Evolutionary conservation across 30 jellyfish, hydroid and myxozoan genomes (phyloP), one percentile per base, ranked within the genome.

Genomic region (Chrysaora quinquecirrha): DNA sequence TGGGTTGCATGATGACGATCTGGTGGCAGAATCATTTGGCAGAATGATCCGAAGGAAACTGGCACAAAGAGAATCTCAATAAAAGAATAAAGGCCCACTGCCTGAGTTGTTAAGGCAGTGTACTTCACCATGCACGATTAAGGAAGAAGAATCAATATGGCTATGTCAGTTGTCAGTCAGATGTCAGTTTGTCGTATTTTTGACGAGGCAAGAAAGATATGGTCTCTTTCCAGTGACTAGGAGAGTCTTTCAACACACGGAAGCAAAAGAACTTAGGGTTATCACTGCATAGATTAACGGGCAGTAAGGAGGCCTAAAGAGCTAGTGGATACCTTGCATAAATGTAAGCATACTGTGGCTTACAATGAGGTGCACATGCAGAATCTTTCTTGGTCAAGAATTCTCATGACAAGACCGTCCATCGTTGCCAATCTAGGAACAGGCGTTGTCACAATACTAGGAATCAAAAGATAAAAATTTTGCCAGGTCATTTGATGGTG

Each of bases 221-320:
- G 81, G 81, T 25, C 81, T 7, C 72, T 69, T 9, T 34, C 81
- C 1, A 4, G 71, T 0, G 81, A 69, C 65, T 69, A 70, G 81
- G 71, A 35, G 16, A 18, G 38, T 66, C 62, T 24, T 30, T 23
- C 31, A 20, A 24, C 25, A 30, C 72, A 16, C 24, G 71, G 9
- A 69, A 69, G 18, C 81, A 69, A 30, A 30, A 7, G 30, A 35
- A 21, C 2, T 24, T 30, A 21, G 77, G 77, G 1, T 24, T 64
- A 47, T 3, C 64, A 1, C 64, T 64, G 2, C 77, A 64, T 2
- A 2, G 77, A 4, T 1, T 64, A 22, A 64, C 77, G 1, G 77
- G 32, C 34, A 62, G 21, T 12, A 14, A 14, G 62, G 62, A 47
- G n/a, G n/a, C n/a, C n/a, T n/a, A n/a, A n/a, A n/a, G n/a, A n/a